Evolutionary conservation across 2,113 vertebrate species (phyloP), one percentile per base, ranked within the genome.

Genomic region (Brachypodius melanocephalos): DNA sequence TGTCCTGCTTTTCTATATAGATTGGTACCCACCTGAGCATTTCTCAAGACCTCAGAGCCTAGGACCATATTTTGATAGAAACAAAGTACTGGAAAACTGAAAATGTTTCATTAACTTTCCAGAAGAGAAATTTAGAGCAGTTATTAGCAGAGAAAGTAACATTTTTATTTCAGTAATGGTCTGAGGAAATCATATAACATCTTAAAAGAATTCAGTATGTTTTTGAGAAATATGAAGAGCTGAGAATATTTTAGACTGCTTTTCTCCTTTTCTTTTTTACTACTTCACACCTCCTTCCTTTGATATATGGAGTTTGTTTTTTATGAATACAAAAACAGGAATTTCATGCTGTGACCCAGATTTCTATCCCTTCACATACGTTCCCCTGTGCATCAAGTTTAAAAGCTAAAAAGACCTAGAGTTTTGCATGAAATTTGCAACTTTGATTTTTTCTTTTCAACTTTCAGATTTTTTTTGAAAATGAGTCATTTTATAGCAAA

Each of bases 321-420:
- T 95, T 90, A 82, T 96, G 96, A 96, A 96, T 96, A 96, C 93
- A 96, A 96, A 96, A 96, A 65, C 90, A 97, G 93, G 92, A 95
- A 96, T 95, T 96, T 96, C 95, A 93, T 94, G 86, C 95, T 95
- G 92, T 95, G 96, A 96, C 96, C 96, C 90, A 97, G 96, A 96
- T 96, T 97, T 97, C 85, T 92, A 93, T 84, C 92, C 91, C 83
- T 79, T 96, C 96, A 90, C 76, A 93, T 90, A 95, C 75, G 34
- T 88, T 94, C 82, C 91, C 94, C 96, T 93, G 95, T 91, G 94
- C 91, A 97, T 95, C 96, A 95, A 94, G 91, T 97, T 96, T 88
- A 95, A 96, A 95, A 94, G 75, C 82, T 88, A 94, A 95, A 95
- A 95, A 95, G 94, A 83, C 88, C 63, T 36, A 95, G 71, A 94